Conservation (phyloP, 2,113 vertebrate genomes). For the Trematocara unimaculatum region DNA sequence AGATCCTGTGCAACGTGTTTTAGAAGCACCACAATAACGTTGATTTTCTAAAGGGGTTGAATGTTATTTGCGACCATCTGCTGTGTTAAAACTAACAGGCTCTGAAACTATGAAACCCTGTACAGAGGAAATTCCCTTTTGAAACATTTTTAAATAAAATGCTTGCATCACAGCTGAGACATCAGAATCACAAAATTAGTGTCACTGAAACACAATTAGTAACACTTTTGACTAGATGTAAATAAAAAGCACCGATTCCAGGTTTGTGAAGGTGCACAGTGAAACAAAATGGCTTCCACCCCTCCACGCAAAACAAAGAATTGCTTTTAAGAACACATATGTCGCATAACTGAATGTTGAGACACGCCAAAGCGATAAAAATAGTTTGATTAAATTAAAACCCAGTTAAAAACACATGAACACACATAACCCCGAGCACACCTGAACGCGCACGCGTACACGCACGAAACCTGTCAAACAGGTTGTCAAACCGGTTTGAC, state of each 20-base stretch:
- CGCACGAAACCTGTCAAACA: not conserved
- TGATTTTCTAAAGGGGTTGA: not conserved
- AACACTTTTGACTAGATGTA: not conserved
- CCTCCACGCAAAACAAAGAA: not conserved
- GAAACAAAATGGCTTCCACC: not conserved
- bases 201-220: not conserved
- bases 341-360: not conserved
- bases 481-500: fast-evolving
- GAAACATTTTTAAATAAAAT: not conserved
- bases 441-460: fast-evolving
- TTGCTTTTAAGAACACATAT: not conserved
- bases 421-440: not conserved
- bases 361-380: not conserved
- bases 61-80: not conserved
- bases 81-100: not conserved
- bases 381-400: not conserved
- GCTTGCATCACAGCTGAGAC: not conserved
- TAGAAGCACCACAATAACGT: not conserved
- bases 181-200: not conserved
- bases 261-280: not conserved
- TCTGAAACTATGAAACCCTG: not conserved
- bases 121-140: not conserved
- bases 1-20: not conserved
- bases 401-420: not conserved
- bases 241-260: not conserved